Evolutionary conservation across 35 echinoderm and acorn worm genomes (phyloP).

Genomic region (Ptychodera flava): DNA sequence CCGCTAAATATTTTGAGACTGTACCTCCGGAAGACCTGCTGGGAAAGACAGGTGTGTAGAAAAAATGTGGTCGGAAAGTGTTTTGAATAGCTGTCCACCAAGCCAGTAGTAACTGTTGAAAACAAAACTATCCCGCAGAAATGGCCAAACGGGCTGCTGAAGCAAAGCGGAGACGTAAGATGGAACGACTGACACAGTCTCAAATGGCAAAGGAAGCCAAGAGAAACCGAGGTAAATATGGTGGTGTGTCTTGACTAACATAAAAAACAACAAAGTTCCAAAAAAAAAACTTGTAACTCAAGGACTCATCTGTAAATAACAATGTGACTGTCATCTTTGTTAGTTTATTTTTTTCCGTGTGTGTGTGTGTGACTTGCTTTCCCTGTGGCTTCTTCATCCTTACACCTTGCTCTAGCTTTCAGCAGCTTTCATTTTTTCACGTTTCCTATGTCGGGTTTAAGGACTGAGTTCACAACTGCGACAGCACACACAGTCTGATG

Average conservation of each 20-base stretch:
- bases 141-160: conserved; percentile 77
- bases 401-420: neutral
- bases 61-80: too few species aligned
- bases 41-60: too few species aligned
- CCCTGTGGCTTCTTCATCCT: neutral
- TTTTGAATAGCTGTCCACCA: too few species aligned
- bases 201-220: conserved; percentile 52
- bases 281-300: too few species aligned
- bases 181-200: conserved; percentile 67
- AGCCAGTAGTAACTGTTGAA: too few species aligned
- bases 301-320: neutral
- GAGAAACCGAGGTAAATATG: conserved; percentile 79
- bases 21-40: too few species aligned
- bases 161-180: conserved; percentile 79
- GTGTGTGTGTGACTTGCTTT: neutral
- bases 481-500: too few species aligned
- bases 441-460: too few species aligned
- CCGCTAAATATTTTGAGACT: too few species aligned
- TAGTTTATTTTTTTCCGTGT: too few species aligned
- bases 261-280: neutral
- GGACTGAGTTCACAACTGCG: too few species aligned
- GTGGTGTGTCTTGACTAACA: conserved; percentile 16
- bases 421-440: too few species aligned
- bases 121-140: conserved; percentile 50
- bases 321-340: neutral